phyloP scores from a whole-genome alignment of 2,797 vertebrate genomes.

The Neomorphus geoffroyi region DNA sequence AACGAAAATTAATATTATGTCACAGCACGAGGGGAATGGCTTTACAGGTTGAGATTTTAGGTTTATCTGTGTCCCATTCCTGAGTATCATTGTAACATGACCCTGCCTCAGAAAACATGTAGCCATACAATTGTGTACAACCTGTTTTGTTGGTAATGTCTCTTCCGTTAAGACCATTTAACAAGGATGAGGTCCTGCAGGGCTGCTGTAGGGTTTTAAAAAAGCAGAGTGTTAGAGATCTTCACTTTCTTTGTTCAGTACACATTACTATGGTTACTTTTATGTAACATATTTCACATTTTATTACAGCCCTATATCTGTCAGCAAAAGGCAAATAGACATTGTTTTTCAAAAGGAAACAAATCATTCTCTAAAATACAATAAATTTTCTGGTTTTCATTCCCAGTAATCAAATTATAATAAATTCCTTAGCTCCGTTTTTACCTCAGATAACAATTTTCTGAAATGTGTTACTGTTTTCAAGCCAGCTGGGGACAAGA shows the following conservation, averaged over 20 bases:
- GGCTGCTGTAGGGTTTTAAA: neutral
- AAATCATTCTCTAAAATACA: neutral
- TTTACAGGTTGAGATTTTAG: neutral
- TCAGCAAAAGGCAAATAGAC: neutral
- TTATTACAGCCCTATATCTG: neutral
- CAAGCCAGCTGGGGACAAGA: neutral
- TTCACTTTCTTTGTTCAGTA: neutral
- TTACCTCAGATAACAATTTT: neutral
- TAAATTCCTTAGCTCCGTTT: neutral
- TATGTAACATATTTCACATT: neutral
- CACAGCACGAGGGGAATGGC: neutral
- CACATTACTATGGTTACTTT: neutral
- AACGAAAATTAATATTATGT: neutral
- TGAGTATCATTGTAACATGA: neutral
- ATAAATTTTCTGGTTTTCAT: neutral
- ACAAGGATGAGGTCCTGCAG: neutral
- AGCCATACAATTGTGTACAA: neutral
- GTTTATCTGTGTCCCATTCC: neutral
- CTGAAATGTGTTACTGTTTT: neutral
- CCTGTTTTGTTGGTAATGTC: neutral
- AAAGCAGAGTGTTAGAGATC: conserved; percentile 8
- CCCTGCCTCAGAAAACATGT: accelerated
- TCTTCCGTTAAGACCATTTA: neutral
- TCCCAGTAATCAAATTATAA: neutral
- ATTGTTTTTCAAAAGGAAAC: neutral